Evolutionary conservation across 2,797 vertebrate species (phyloP).

Genomic region (Tokudaia tokunoshimensis): DNA sequence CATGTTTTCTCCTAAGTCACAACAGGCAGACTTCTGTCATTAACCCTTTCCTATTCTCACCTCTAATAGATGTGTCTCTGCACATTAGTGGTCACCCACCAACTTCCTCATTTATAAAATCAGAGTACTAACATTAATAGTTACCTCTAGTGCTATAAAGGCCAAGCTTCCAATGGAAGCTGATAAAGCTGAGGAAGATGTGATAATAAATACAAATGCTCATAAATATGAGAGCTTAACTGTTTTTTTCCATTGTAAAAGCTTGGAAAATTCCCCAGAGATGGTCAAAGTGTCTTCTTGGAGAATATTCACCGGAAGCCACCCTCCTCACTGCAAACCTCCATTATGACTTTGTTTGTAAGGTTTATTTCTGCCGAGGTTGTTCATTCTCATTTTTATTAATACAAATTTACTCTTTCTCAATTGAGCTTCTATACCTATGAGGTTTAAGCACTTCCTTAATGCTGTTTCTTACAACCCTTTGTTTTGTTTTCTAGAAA

Average conservation of each 20-base stretch:
- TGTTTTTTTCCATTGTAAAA: constrained; percentile 7
- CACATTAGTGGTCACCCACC: neutral
- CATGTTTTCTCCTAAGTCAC: neutral
- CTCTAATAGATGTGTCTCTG: neutral
- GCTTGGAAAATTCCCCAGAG: neutral
- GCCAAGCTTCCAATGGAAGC: neutral
- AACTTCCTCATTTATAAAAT: constrained; percentile 50
- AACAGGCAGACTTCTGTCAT: neutral
- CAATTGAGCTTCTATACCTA: neutral
- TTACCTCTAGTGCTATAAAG: neutral
- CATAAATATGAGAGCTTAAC: constrained; percentile 20
- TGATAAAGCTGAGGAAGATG: neutral
- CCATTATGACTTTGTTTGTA: neutral
- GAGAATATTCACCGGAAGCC: neutral
- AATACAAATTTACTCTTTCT: neutral
- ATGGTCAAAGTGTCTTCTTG: neutral
- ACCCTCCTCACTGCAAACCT: neutral
- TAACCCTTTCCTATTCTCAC: neutral
- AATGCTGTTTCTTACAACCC: neutral
- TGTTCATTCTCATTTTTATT: neutral
- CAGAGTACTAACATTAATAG: constrained; percentile 30
- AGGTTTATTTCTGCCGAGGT: neutral
- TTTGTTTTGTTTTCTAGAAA: neutral
- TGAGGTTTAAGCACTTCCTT: neutral
- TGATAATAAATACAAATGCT: constrained; percentile 37